Percentiles rank a stretch among this genome's conserved stretches.
phyloP scores from a whole-genome alignment of 2,888 invertebrate genomes.

The Mythimna ferrago region DNA sequence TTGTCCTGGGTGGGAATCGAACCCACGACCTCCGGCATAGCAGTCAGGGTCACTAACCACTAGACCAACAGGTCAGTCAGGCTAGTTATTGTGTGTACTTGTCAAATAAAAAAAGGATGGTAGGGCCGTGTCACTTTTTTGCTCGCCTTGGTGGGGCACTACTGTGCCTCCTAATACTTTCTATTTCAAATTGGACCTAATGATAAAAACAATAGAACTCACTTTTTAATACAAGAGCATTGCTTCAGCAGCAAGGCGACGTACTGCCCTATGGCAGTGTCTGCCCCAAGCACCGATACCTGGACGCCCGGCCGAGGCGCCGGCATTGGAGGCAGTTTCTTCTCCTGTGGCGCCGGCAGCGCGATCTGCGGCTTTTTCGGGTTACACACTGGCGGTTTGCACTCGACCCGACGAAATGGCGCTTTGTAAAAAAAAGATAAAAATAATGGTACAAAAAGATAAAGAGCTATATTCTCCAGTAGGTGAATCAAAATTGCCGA shows the following conservation, averaged over 20 bases:
- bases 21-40: no score
- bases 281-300: slow-evolving; percentile 88
- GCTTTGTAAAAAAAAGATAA: slow-evolving; percentile 67
- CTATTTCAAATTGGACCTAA: background rate
- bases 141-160: no score
- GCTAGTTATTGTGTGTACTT: no score
- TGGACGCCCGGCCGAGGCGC: slow-evolving; percentile 80
- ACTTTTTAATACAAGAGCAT: slow-evolving; percentile 87
- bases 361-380: slow-evolving; percentile 63
- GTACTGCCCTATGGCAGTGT: slow-evolving; percentile 87
- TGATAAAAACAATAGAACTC: slow-evolving; percentile 61
- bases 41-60: no score
- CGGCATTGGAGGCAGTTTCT: slow-evolving; percentile 70
- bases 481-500: background rate
- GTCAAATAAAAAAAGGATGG: no score
- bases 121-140: no score
- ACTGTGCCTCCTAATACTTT: no score
- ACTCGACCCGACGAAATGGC: slow-evolving; percentile 80
- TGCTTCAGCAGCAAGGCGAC: slow-evolving; percentile 89
- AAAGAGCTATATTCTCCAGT: background rate
- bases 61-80: no score
- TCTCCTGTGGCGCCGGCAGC: slow-evolving; percentile 72
- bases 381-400: slow-evolving; percentile 64
- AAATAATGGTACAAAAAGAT: background rate
- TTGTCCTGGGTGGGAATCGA: no score